These are phyloP conservation scores for Urocolius indicus DNA, from an alignment of 2,113 vertebrate genomes.

Conservation along the genomic window DNA sequence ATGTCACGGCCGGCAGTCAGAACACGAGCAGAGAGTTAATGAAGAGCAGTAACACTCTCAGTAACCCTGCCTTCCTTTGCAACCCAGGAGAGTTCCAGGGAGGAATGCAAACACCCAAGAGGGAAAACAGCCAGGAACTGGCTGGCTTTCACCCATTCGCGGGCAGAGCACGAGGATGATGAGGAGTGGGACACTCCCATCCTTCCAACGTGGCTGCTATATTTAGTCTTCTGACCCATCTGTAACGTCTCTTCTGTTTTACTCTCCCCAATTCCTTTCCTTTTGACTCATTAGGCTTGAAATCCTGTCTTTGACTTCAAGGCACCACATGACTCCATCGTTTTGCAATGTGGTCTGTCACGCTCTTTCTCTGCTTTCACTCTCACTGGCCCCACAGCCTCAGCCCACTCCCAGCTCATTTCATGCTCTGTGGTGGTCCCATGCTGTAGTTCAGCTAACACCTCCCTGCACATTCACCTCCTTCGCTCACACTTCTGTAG, in stretches of 20 bases:
- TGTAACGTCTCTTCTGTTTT: background rate
- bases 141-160: background rate
- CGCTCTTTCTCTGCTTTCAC: background rate
- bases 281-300: conserved; percentile 5
- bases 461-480: background rate
- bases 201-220: background rate
- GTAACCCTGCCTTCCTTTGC: background rate
- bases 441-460: background rate
- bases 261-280: background rate
- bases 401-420: background rate
- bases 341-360: background rate
- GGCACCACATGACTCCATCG: background rate
- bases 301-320: background rate
- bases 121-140: background rate
- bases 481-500: background rate
- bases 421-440: accelerated
- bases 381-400: background rate
- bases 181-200: background rate
- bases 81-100: background rate
- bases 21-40: background rate
- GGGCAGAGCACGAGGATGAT: background rate
- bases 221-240: background rate
- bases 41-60: background rate
- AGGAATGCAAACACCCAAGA: background rate
- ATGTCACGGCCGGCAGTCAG: background rate